Conservation (phyloP, 2,888 invertebrate genomes). For the Tipula unca region DNA sequence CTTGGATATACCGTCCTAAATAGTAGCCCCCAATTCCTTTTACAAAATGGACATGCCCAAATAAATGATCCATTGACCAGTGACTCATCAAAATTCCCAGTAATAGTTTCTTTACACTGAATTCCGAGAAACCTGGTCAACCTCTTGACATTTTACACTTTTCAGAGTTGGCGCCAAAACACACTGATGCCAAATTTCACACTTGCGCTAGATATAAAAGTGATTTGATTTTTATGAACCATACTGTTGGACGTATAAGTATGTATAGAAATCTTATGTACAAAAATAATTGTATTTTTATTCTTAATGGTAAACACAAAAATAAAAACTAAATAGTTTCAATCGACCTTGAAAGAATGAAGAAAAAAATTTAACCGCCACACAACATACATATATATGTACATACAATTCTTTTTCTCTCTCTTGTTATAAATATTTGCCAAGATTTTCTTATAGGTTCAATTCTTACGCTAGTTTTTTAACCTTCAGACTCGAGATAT, state of each 20-base stretch:
- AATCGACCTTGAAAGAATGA: not conserved
- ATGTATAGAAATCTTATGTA: not conserved
- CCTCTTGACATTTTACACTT: no score
- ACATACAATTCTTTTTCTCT: not conserved
- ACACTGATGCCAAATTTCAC: no score
- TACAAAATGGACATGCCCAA: no score
- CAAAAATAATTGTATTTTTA: not conserved
- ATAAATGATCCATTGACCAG: no score
- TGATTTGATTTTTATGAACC: not conserved
- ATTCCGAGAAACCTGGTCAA: no score
- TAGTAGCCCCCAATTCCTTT: no score
- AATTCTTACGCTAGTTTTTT: not conserved
- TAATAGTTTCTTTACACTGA: no score
- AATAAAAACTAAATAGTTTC: not conserved
- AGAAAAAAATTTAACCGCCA: not conserved
- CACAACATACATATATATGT: not conserved
- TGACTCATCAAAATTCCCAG: no score
- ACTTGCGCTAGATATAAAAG: not conserved
- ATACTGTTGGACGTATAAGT: not conserved
- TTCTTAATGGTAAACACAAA: not conserved
- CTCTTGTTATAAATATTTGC: not conserved
- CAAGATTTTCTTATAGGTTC: not conserved
- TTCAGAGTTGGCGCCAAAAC: no score
- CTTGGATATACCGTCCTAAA: no score
- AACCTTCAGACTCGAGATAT: slow-evolving; percentile 8